Evolutionary conservation across 2,113 vertebrate species (phyloP), one percentile per base, ranked within the genome.

Genomic region (Xenus cinereus): DNA sequence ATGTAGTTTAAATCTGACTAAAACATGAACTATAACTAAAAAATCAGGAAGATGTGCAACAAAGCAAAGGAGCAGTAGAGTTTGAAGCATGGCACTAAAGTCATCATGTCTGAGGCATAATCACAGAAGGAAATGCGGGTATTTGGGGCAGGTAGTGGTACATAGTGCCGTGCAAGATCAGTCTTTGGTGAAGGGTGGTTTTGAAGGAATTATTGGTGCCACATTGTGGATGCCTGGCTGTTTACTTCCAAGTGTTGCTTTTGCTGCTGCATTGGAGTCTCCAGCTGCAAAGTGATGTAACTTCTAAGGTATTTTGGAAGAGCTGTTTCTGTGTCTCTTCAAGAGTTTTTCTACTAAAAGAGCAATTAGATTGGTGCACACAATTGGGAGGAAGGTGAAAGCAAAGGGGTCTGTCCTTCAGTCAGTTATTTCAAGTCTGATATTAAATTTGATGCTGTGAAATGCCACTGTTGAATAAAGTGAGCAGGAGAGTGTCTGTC

Each of bases 41-140:
- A 92, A 54, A 16, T 62, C 17, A n/a, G 19, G 45, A 51, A 11
- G 11, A 18, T 69, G 5, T 41, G 22, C 14, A 64, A 30, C 35
- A 60, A 66, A 85, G 10, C 14, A 56, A 50, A 66, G 11, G 24
- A 75, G 9, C 35, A 39, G 33, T 50, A 35, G 32, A n/a, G 26
- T 85, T 83, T 27, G 0, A 0, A 71, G 17, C 9, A 6, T 41
- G 23, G 4, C 37, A 32, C 22, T 48, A 6, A 43, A 73, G 11
- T 81, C n/a, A 22, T 60, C 17, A 35, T 30, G 8, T 46, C 37
- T 77, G 45, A 74, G 12, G 24, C 15, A 45, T 14, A 45, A 8
- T 50, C 13, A 5, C 0, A 74, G 39, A 64, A 88, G 24, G 24
- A 87, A 30, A 27, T 48, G 30, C 16, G 35, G n/a, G 7, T 59